A percentile compares a stretch with the other conserved stretches of the same genome.
Conservation (phyloP, 2,797 vertebrate species). For the Cynopterus sphinx region DNA sequence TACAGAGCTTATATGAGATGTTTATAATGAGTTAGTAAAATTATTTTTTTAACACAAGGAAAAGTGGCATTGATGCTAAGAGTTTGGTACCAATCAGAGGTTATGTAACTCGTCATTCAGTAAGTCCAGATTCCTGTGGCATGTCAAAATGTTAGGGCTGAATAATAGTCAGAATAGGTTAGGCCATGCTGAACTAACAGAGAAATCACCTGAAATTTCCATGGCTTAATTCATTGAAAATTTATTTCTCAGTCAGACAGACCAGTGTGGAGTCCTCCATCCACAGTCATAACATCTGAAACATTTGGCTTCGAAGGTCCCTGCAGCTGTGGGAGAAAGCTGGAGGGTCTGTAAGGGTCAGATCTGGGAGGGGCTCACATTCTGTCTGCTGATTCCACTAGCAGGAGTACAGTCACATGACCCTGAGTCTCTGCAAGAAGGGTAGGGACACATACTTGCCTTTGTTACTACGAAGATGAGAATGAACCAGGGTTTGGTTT, state of each 20-base stretch:
- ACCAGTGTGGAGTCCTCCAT: neutral
- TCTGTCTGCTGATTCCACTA: neutral
- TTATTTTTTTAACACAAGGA: neutral
- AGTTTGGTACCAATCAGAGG: neutral
- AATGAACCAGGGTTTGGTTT: neutral
- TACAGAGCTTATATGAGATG: neutral
- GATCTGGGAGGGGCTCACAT: neutral
- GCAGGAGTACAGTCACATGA: neutral
- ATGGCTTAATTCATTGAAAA: neutral
- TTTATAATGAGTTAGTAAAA: constrained; percentile 3
- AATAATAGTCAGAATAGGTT: neutral
- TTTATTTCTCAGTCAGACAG: neutral
- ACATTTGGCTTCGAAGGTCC: neutral
- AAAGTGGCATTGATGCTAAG: neutral
- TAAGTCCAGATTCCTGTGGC: neutral
- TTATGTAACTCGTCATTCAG: neutral
- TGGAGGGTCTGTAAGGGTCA: neutral
- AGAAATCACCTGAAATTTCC: neutral
- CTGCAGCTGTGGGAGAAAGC: neutral
- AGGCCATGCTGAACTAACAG: neutral
- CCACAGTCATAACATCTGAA: neutral
- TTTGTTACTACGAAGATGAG: neutral
- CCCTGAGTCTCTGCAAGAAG: neutral
- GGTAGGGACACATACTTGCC: neutral
- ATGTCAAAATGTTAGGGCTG: neutral